These are phyloP conservation scores for Agrilus cyanescens DNA, from an alignment of 2,888 invertebrate genomes.

Conservation along the genomic window DNA sequence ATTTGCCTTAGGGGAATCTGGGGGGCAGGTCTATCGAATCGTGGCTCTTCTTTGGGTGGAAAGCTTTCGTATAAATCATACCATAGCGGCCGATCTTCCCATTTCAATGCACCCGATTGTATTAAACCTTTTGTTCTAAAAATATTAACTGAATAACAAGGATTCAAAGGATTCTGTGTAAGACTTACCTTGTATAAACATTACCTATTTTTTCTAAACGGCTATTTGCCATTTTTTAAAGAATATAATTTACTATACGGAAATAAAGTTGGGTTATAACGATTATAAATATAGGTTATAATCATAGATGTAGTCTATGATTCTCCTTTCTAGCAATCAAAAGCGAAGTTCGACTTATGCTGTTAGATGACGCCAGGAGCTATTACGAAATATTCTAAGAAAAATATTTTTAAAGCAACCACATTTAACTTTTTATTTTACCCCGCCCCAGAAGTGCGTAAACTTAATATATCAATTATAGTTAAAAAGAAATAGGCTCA, in stretches of 20 bases:
- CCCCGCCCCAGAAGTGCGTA: too few species aligned
- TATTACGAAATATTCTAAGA: too few species aligned
- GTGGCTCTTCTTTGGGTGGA: slow-evolving; percentile 78
- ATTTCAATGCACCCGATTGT: slow-evolving; percentile 63
- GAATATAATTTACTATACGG: background rate
- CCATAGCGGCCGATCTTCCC: slow-evolving; percentile 85
- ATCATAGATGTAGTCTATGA: too few species aligned
- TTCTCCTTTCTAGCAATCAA: too few species aligned
- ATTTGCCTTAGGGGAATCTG: slow-evolving; percentile 53
- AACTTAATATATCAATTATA: too few species aligned
- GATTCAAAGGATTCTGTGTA: background rate
- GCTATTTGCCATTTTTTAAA: slow-evolving; percentile 48
- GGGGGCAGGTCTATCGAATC: slow-evolving; percentile 54
- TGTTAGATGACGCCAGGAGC: too few species aligned
- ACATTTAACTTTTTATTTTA: too few species aligned
- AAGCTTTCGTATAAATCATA: slow-evolving; percentile 82
- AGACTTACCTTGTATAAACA: slow-evolving; percentile 51
- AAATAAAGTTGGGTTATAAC: background rate
- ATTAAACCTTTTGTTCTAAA: slow-evolving; percentile 67
- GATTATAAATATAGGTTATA: too few species aligned
- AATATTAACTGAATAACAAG: slow-evolving; percentile 17
- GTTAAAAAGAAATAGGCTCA: too few species aligned
- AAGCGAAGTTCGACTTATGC: too few species aligned
- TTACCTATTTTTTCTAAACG: slow-evolving; percentile 63
- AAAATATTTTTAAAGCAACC: too few species aligned